Conservation (phyloP, 53 echinoderm and acorn worm genomes). For the Mesocentrotus franciscanus region DNA sequence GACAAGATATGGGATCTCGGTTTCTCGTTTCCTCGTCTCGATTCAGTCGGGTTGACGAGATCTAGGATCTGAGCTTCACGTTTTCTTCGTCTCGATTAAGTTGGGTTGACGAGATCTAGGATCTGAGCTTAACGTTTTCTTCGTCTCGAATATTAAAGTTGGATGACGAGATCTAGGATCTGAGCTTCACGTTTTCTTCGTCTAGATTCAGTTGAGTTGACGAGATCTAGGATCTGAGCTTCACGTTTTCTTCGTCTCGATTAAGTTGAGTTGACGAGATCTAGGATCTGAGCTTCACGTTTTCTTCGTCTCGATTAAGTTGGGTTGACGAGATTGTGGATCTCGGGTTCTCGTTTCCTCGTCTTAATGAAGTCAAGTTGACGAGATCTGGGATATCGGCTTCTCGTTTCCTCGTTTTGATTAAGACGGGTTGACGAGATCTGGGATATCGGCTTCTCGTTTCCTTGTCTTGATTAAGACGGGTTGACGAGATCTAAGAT, state of each 20-base stretch:
- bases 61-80: neutral
- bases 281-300: neutral
- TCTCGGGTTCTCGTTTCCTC: neutral
- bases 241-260: neutral
- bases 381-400: neutral
- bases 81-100: no score
- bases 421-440: neutral
- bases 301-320: no score
- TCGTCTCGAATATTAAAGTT: neutral
- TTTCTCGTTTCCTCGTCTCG: neutral
- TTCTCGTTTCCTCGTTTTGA: neutral
- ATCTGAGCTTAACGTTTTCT: neutral
- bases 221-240: neutral
- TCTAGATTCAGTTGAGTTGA: no score
- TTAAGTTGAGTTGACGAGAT: neutral
- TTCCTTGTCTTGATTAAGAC: neutral
- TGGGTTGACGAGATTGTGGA: neutral
- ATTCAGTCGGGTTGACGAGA: neutral
- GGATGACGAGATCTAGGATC: neutral
- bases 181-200: neutral
- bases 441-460: neutral
- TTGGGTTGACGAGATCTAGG: no score
- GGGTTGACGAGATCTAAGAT: neutral
- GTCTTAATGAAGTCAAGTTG: neutral
- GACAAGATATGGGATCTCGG: neutral